These are phyloP conservation scores for Linhomoeus sp. DNA, from an alignment of 2,888 invertebrate genomes.

Conservation along the genomic window DNA sequence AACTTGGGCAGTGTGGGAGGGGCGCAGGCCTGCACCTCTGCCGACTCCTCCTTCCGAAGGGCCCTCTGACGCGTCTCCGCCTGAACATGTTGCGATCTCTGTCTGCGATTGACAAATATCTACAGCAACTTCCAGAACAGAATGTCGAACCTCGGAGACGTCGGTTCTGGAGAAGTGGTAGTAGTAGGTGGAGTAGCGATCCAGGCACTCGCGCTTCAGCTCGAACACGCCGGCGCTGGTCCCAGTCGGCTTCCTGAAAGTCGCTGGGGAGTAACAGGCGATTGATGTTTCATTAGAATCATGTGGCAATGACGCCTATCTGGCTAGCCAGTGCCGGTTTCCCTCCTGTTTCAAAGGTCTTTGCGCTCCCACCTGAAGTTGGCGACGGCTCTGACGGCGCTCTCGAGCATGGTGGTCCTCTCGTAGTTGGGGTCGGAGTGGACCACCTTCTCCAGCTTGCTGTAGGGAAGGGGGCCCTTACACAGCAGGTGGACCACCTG, in stretches of 20 bases:
- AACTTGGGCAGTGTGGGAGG: conserved; percentile 64
- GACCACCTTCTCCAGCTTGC: conserved; percentile 66
- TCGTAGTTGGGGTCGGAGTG: conserved; percentile 41
- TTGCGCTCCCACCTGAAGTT: neutral
- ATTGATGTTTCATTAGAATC: no score
- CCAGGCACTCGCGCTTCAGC: conserved; percentile 57
- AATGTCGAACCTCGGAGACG: conserved; percentile 29
- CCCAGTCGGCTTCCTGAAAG: conserved; percentile 40
- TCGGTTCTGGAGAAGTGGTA: conserved; percentile 70
- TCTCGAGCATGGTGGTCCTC: conserved; percentile 21
- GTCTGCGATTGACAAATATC: no score
- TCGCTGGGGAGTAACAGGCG: no score
- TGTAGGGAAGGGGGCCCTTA: conserved; percentile 80
- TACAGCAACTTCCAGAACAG: no score
- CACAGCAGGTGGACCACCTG: conserved; percentile 91
- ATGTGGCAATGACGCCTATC: conserved; percentile 3
- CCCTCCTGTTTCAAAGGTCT: neutral
- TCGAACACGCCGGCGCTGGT: conserved; percentile 67
- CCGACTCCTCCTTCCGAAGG: neutral
- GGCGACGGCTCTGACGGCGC: conserved; percentile 9
- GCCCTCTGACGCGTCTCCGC: neutral
- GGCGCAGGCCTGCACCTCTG: conserved; percentile 46
- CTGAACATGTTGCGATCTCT: no score
- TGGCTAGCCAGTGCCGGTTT: neutral
- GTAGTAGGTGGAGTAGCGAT: conserved; percentile 84